These are phyloP conservation scores for Corydoras sp. DNA, from an alignment of 2,113 vertebrate species.

Conservation along the genomic window DNA sequence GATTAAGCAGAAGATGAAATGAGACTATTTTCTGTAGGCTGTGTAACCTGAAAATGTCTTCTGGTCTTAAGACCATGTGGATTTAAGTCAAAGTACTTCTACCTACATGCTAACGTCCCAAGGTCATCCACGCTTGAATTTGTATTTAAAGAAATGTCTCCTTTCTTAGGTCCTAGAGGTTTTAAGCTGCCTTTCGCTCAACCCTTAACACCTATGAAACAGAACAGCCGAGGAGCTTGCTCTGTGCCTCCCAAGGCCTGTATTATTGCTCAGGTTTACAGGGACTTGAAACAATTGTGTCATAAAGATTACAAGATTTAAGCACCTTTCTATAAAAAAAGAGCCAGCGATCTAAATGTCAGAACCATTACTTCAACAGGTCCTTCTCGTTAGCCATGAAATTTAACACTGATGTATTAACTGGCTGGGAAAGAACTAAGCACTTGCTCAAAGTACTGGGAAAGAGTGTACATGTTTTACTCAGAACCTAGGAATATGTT, in stretches of 20 bases:
- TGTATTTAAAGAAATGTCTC: constrained; percentile 53
- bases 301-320: no score
- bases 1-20: no score
- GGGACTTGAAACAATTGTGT: no score
- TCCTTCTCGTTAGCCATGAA: no score
- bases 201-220: constrained; percentile 51
- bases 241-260: constrained; percentile 18
- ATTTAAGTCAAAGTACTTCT: constrained; percentile 40
- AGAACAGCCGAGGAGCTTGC: constrained; percentile 22
- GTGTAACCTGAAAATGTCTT: constrained; percentile 53
- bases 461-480: no score
- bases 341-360: no score
- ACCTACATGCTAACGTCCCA: constrained; percentile 30
- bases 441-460: no score
- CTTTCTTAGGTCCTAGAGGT: constrained; percentile 52
- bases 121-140: constrained; percentile 35
- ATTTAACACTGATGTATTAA: no score
- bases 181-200: constrained; percentile 40
- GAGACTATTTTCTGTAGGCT: neutral
- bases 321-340: no score
- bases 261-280: constrained; percentile 34
- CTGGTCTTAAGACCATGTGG: constrained; percentile 42
- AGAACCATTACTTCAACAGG: no score
- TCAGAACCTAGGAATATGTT: no score
- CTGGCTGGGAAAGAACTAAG: no score